phyloP scores from a whole-genome alignment of 1,140 invertebrate genomes.

The Artemia franciscana region DNA sequence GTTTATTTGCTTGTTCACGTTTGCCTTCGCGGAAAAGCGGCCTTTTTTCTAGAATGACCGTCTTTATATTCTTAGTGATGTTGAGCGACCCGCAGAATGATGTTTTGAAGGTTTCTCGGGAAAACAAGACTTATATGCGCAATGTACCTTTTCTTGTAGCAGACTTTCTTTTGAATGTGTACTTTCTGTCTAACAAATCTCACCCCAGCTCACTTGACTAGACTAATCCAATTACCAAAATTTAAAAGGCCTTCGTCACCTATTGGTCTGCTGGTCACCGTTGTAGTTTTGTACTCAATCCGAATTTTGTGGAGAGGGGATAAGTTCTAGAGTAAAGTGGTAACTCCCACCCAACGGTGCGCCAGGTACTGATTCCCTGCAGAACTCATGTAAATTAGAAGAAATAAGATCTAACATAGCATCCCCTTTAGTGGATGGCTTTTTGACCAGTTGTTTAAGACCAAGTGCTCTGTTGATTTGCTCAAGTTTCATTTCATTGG shows the following conservation, averaged over 20 bases:
- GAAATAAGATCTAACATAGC: background rate
- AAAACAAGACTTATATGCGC: background rate
- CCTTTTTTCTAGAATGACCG: background rate
- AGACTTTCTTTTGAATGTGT: background rate
- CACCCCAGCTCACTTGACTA: too few relatives aligned
- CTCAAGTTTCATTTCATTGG: too few relatives aligned
- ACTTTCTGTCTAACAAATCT: background rate
- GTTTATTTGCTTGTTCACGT: background rate
- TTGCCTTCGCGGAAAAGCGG: background rate
- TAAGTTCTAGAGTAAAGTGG: background rate
- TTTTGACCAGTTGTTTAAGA: too few relatives aligned
- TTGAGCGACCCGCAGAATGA: background rate
- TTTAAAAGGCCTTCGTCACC: background rate
- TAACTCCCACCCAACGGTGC: background rate
- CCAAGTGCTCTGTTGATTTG: too few relatives aligned
- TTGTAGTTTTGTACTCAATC: background rate
- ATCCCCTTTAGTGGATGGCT: too few relatives aligned
- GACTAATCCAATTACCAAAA: too few relatives aligned
- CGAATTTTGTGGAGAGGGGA: background rate
- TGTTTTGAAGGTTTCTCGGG: background rate
- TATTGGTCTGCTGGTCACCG: background rate
- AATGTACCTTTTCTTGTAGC: background rate
- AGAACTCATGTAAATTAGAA: background rate
- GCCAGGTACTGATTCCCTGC: background rate
- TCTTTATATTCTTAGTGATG: too few relatives aligned